Base-by-base conservation (phyloP, 2,797 vertebrate species). In the Sebastes melanostomus region DNA sequence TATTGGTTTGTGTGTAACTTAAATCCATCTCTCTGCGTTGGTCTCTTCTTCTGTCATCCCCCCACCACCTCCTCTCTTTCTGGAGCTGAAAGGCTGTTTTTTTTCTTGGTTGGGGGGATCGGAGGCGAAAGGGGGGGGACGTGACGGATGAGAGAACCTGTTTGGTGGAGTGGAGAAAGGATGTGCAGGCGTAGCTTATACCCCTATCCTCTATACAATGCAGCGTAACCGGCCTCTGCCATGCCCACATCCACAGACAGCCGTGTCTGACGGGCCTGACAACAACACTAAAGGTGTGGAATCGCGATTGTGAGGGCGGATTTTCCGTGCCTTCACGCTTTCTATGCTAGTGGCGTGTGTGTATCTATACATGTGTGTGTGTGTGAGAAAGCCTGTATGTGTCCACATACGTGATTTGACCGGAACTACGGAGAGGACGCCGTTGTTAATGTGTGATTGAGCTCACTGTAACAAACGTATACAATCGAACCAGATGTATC, bases 131-230 rank as follows among this genome's bases (percentile, higher is more conserved):
- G 81, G 72, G 74, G 56, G 79, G 77, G 84, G 66, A 85, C 52
- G 89, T 91, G 84, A 94, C 83, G 91, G 90, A 90, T 94, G 91
- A 92, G 88, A 91, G 92, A 88, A 86, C 77, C 69, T 91, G 90
- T 93, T 92, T 81, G 86, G 85, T 72, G 78, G 80, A 85, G 66
- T 3, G 54, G 72, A 83, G 89, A 87, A 84, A 86, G 75, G 89
- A 82, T 75, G 71, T 91, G 81, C 60, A 75, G 90, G 86, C 86
- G 84, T 72, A 86, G 89, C 78, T 79, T 83, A 58, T 69, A 82
- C 70, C 88, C 89, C 80, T 78, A 87, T 87, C 83, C 77, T 70
- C 77, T 11, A 75, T 50, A 93, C 86, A 93, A 93, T 80, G 66
- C 71, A 54, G 83, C 82, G 42, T 36, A 77, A 76, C 78, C 75